Evolutionary conservation across 2,113 vertebrate species (phyloP), one percentile per base, ranked within the genome.

Genomic region (Oxyura jamaicensis): DNA sequence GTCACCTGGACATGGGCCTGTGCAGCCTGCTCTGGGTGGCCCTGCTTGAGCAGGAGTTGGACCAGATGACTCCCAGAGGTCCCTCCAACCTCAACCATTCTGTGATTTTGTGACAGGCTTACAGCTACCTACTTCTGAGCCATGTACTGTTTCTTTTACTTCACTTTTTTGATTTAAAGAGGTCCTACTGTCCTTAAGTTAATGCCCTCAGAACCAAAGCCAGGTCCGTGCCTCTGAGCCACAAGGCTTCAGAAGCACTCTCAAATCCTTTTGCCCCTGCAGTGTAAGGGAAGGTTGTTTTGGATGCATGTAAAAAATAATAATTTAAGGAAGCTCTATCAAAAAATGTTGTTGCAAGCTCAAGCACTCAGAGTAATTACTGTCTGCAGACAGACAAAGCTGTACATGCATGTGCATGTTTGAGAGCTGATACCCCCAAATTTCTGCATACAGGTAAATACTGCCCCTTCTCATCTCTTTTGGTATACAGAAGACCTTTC

Each of bases 71-170:
- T 52, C 5, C 5, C 62, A 41, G 35, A 41, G 22, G 62, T 63
- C 62, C 26, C 16, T 17, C 25, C 36, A 39, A 28, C 60, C 60
- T 63, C 62, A 63, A 36, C 25, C 36, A 28, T 39, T 41, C 16
- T 25, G 25, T 39, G 62, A 19, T 8, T 63, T 10, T 41, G 36
- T 41, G 62, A 63, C 33, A 88, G 56, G 29, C 26, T 77, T 59
- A 67, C 52, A 72, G 35, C 17, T 33, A 56, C 41, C 46, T 56
- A 10, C 23, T 71, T 66, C 31, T 41, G 55, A 50, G 39, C 39
- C 7, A 6, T 13, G 22, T 1, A 1, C 22, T 0, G 0, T 12
- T 39, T 31, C 28, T 72, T 85, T 10, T 33, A 46, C 19, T 33
- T 69, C 36, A 63, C 8, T 35, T 23, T 22, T 11, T 33, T 68